These are phyloP conservation scores for Eubucco bourcierii DNA, from an alignment of 2,113 vertebrate genomes.

Conservation along the genomic window DNA sequence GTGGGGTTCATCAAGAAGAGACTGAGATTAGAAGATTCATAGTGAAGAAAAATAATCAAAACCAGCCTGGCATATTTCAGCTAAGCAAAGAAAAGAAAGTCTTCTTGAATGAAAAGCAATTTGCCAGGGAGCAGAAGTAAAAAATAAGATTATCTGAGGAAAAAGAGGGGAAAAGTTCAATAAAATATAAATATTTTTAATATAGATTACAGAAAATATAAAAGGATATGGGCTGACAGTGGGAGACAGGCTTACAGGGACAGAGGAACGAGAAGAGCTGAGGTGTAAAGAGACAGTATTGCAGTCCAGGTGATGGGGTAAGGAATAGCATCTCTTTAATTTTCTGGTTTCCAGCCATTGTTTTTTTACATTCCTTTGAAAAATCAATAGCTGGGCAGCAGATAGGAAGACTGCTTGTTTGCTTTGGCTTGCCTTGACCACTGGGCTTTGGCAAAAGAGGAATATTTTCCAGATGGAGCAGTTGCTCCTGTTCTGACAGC, in stretches of 20 bases:
- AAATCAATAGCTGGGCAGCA: not conserved
- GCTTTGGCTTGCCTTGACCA: not conserved
- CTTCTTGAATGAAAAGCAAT: not conserved
- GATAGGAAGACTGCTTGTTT: not conserved
- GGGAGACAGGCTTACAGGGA: not conserved
- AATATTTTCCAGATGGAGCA: not conserved
- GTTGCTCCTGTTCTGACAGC: not conserved
- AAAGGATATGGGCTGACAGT: not conserved
- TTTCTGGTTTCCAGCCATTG: not conserved
- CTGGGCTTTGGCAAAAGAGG: not conserved
- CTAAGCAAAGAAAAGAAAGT: not conserved
- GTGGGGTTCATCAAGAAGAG: not conserved
- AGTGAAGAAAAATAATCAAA: conserved; percentile 9
- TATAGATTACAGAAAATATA: not conserved
- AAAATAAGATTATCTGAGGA: not conserved
- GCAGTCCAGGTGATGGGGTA: not conserved
- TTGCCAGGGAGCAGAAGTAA: not conserved
- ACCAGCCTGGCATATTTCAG: not conserved
- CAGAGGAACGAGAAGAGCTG: not conserved
- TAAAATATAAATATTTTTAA: not conserved
- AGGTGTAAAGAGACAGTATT: not conserved
- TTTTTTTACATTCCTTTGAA: not conserved
- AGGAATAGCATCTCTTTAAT: conserved; percentile 27
- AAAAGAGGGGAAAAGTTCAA: not conserved
- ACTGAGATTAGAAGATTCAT: not conserved